These are phyloP conservation scores for Oceanodroma leucorhoa DNA, from an alignment of 2,797 vertebrate species.

Conservation along the genomic window DNA sequence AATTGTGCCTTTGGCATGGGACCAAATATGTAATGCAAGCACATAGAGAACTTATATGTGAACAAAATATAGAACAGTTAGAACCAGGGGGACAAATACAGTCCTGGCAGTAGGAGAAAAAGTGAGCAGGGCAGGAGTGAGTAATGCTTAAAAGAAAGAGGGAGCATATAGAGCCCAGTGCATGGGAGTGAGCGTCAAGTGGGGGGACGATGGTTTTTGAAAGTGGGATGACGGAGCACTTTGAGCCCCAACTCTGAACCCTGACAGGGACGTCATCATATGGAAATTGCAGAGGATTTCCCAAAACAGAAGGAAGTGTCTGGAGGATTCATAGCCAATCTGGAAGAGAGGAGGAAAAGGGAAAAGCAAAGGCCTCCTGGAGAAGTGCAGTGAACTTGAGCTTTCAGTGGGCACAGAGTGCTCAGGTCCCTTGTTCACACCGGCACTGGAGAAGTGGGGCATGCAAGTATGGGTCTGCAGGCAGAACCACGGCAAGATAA, in stretches of 20 bases:
- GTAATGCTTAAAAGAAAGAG: neutral
- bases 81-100: neutral
- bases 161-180: neutral
- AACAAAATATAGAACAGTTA: neutral
- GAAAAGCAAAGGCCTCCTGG: neutral
- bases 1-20: neutral
- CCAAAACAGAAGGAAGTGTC: neutral
- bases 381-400: neutral
- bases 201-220: neutral
- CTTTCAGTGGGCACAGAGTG: neutral
- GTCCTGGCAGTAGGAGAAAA: neutral
- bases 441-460: rapidly evolving
- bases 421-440: neutral
- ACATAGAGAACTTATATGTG: rapidly evolving
- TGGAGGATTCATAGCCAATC: neutral
- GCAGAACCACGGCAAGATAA: neutral
- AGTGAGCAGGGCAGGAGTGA: neutral
- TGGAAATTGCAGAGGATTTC: neutral
- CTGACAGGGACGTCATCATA: neutral
- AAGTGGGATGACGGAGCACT: neutral
- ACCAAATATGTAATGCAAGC: neutral
- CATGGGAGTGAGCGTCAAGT: neutral
- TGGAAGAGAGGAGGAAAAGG: neutral
- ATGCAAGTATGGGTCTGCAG: neutral
- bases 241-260: neutral